These are phyloP conservation scores for Myripristis jacobus DNA, from an alignment of 2,797 vertebrate species.

Conservation along the genomic window DNA sequence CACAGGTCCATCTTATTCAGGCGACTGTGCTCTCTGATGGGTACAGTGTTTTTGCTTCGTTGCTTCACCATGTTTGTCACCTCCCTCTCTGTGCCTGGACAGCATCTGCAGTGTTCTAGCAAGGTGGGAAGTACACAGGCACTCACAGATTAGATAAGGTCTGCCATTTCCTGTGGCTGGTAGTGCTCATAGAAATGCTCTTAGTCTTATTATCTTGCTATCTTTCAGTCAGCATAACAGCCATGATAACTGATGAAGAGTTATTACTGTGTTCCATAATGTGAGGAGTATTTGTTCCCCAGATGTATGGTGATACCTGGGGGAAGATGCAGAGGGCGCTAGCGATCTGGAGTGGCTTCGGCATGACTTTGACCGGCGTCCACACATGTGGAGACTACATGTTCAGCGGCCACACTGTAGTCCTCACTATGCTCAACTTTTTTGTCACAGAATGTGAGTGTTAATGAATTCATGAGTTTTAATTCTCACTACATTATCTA, in stretches of 20 bases:
- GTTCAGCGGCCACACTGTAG: conserved; percentile 97
- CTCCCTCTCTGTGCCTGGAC: conserved; percentile 94
- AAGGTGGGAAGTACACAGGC: conserved; percentile 82
- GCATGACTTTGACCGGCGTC: conserved; percentile 96
- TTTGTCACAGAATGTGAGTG: conserved; percentile 98
- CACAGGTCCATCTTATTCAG: conserved; percentile 93
- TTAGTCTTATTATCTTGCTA: conserved; percentile 3
- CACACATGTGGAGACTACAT: conserved; percentile 98
- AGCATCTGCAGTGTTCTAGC: conserved; percentile 91
- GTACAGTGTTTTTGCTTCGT: conserved; percentile 94
- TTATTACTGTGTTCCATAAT: conserved; percentile 7
- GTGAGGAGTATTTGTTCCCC: conserved; percentile 16
- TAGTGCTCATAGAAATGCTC: neutral
- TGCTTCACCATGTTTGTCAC: conserved; percentile 96
- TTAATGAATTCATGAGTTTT: neutral
- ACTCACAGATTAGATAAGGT: conserved; percentile 10
- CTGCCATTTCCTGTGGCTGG: neutral
- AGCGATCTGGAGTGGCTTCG: conserved; percentile 95
- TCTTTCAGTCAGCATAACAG: conserved; percentile 12
- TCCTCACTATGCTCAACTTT: conserved; percentile 97
- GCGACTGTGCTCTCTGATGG: conserved; percentile 93
- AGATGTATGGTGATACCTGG: conserved; percentile 91
- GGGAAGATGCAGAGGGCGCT: conserved; percentile 91
- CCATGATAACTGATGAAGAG: conserved; percentile 18
- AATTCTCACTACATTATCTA: neutral